These are phyloP conservation scores for Pseudorectes ferrugineus DNA, from an alignment of 2,113 vertebrate species.

Conservation along the genomic window DNA sequence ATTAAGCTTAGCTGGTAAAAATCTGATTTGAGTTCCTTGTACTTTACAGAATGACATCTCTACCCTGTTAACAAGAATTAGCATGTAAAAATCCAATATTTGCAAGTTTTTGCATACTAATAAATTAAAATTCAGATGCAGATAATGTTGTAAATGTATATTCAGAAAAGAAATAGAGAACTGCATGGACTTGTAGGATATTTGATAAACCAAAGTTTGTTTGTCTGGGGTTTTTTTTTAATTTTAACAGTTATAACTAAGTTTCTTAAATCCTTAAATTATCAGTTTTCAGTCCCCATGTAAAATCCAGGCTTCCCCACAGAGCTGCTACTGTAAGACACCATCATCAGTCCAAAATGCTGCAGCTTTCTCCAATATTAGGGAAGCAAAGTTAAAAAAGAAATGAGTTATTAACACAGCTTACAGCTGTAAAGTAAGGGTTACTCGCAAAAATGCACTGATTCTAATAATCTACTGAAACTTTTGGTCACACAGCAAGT, in stretches of 20 bases:
- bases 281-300: neutral
- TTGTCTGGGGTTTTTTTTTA: neutral
- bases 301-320: neutral
- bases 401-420: neutral
- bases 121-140: neutral
- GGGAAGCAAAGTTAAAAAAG: neutral
- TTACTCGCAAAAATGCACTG: neutral
- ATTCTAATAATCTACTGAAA: neutral
- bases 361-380: neutral
- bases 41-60: neutral
- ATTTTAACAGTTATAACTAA: neutral
- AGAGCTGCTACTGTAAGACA: neutral
- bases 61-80: neutral
- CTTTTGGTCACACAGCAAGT: neutral
- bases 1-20: neutral
- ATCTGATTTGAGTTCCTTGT: neutral
- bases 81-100: neutral
- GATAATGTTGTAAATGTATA: neutral
- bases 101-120: neutral
- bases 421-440: neutral
- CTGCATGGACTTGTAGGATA: neutral
- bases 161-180: neutral
- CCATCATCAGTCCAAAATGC: neutral
- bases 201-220: neutral
- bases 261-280: neutral